Conservation (phyloP, 2,888 invertebrate genomes). For the Cheilosia impressa region DNA sequence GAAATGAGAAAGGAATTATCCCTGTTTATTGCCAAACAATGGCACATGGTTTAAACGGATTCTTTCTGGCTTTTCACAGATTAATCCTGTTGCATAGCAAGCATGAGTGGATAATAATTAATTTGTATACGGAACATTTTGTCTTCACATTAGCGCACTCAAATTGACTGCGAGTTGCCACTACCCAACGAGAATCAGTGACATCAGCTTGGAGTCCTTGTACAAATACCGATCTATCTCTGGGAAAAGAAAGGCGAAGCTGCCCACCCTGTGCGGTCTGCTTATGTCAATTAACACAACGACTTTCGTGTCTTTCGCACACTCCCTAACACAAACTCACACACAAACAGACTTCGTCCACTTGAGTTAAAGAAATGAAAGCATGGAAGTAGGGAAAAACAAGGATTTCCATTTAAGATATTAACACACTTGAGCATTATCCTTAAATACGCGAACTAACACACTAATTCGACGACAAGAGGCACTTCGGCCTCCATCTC, state of each 20-base stretch:
- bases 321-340: background rate
- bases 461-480: conserved; percentile 64
- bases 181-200: conserved; percentile 27
- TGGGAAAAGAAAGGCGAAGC: background rate
- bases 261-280: background rate
- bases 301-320: conserved; percentile 22
- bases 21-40: conserved; percentile 17
- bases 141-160: background rate
- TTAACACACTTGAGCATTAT: conserved; percentile 66
- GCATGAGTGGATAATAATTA: background rate
- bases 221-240: background rate
- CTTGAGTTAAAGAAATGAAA: background rate
- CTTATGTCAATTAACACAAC: conserved; percentile 54
- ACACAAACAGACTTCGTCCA: background rate
- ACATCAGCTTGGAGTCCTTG: conserved; percentile 8
- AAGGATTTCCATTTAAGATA: conserved; percentile 64
- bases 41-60: conserved; percentile 1
- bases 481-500: conserved; percentile 52
- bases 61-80: background rate
- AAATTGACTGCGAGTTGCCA: background rate
- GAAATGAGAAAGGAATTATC: conserved; percentile 42
- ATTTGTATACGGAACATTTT: background rate
- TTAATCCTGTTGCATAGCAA: background rate
- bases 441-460: conserved; percentile 68
- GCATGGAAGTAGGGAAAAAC: conserved; percentile 23